phyloP scores from a whole-genome alignment of 30 jellyfish, hydroid and myxozoan species.

The Aurelia aurita region DNA sequence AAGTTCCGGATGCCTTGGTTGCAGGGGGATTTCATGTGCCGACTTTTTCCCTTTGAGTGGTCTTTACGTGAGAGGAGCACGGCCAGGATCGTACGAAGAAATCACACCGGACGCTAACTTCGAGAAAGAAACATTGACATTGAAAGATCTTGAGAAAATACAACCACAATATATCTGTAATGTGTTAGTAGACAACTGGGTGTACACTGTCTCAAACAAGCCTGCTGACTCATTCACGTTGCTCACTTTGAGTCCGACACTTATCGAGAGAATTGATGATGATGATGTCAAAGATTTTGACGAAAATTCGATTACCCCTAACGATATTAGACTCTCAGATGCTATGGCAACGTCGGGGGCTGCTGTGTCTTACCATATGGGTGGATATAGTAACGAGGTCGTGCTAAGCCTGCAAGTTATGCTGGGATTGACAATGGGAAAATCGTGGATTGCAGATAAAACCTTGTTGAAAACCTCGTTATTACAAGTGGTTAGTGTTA shows the following conservation, averaged over 20 bases:
- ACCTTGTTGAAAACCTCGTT: slow-evolving; percentile 7
- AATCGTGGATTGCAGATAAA: slow-evolving; percentile 70
- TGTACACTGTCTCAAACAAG: slow-evolving; percentile 6
- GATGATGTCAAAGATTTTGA: slow-evolving; percentile 58
- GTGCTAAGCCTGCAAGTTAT: slow-evolving; percentile 61
- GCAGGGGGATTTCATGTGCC: slow-evolving; percentile 61
- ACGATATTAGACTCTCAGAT: slow-evolving; percentile 68
- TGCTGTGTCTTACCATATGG: slow-evolving; percentile 74
- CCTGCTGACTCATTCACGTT: slow-evolving; percentile 47
- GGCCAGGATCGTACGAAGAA: slow-evolving; percentile 26
- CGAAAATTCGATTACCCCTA: slow-evolving; percentile 52
- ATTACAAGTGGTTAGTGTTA: slow-evolving; percentile 47
- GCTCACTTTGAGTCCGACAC: slow-evolving; percentile 62
- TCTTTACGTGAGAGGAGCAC: neutral
- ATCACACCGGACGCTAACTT: neutral
- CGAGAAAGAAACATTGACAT: slow-evolving; percentile 37
- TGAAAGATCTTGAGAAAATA: slow-evolving; percentile 50
- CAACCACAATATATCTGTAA: slow-evolving; percentile 64
- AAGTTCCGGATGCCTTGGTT: slow-evolving; percentile 73
- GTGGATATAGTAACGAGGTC: slow-evolving; percentile 53
- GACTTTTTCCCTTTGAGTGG: slow-evolving; percentile 66
- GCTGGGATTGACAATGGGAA: slow-evolving; percentile 86
- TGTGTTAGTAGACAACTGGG: slow-evolving; percentile 80
- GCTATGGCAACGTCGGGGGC: slow-evolving; percentile 92
- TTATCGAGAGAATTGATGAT: slow-evolving; percentile 76